phyloP scores from a whole-genome alignment of 2,888 invertebrate genomes.

The Meteorus cinctellus region DNA sequence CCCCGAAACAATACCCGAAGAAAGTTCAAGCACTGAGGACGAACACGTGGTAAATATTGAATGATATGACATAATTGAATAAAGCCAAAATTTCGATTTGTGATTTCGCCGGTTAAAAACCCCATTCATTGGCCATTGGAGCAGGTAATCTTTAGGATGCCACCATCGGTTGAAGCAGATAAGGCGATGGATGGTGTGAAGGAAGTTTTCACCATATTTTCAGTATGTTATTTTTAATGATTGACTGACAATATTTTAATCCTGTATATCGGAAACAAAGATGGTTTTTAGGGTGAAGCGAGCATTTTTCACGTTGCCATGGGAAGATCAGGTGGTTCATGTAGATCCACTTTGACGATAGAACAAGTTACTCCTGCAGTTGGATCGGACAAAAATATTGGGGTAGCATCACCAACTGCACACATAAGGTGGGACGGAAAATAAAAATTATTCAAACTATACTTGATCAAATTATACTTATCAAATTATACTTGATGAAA shows the following conservation, averaged over 20 bases:
- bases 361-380: constrained; percentile 74
- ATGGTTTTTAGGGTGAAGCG: constrained; percentile 80
- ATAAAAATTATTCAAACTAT: too few species aligned
- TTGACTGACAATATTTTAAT: neutral
- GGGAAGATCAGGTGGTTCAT: constrained; percentile 73
- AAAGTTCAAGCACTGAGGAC: constrained; percentile 93
- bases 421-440: constrained; percentile 76
- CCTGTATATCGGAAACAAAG: neutral
- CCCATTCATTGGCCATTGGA: constrained; percentile 48
- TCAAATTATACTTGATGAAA: neutral
- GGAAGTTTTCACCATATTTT: constrained; percentile 86
- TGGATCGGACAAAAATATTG: constrained; percentile 61
- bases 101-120: neutral
- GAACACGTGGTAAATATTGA: constrained; percentile 84
- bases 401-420: constrained; percentile 53
- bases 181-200: constrained; percentile 78
- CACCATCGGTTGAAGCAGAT: constrained; percentile 81
- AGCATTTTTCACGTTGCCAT: constrained; percentile 82
- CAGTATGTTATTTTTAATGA: constrained; percentile 75
- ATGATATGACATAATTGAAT: constrained; percentile 23
- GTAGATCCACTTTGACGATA: constrained; percentile 73
- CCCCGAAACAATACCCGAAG: constrained; percentile 94
- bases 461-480: too few species aligned
- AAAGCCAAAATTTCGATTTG: constrained; percentile 21
- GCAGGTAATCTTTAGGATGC: constrained; percentile 87